phyloP scores from a whole-genome alignment of 1,140 invertebrate species.

The Wiebesia pumilae region DNA sequence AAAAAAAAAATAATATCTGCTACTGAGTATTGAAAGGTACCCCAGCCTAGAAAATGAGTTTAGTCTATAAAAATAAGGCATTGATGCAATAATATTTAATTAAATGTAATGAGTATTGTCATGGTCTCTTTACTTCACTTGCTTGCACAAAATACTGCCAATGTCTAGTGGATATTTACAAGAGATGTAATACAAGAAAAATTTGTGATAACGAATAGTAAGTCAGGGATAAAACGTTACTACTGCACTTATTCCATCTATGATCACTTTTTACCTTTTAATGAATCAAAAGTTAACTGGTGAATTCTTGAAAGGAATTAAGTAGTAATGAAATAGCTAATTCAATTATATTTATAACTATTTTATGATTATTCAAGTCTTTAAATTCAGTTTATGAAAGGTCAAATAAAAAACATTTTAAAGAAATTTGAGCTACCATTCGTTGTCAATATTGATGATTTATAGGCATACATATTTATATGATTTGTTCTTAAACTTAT shows the following conservation, averaged over 20 bases:
- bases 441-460: conserved; percentile 29
- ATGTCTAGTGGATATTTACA: conserved; percentile 36
- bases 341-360: neutral
- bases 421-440: conserved; percentile 7
- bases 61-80: conserved; percentile 35
- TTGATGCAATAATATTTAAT: conserved; percentile 38
- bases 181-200: conserved; percentile 34
- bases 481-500: conserved; percentile 39
- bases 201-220: conserved; percentile 48
- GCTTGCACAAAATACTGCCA: conserved; percentile 50
- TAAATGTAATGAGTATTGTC: conserved; percentile 17
- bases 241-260: conserved; percentile 35
- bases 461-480: conserved; percentile 5
- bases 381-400: neutral
- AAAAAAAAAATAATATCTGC: conserved; percentile 3
- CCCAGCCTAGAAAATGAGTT: conserved; percentile 22
- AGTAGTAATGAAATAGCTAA: conserved; percentile 33
- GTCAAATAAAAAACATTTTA: conserved; percentile 17
- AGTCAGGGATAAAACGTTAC: conserved; percentile 35
- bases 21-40: conserved; percentile 38
- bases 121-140: conserved; percentile 42
- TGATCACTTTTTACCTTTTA: conserved; percentile 39
- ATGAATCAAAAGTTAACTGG: conserved; percentile 26
- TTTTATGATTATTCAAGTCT: neutral
- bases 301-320: neutral